These are phyloP conservation scores for Falco punctatus DNA, from an alignment of 2,113 vertebrate genomes.

Conservation along the genomic window DNA sequence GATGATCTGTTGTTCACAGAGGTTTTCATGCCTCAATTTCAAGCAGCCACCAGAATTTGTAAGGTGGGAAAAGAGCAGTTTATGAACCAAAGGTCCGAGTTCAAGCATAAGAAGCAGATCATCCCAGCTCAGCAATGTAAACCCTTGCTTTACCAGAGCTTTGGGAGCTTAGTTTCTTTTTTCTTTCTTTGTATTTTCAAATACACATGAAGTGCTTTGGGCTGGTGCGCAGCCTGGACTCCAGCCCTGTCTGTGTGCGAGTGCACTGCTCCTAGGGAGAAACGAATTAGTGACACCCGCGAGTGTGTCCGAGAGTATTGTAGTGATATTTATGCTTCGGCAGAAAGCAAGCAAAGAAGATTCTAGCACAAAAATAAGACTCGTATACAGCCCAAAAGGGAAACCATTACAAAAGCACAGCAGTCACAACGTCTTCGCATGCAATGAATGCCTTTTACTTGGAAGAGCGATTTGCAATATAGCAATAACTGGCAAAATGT, in stretches of 20 bases:
- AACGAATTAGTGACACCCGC: neutral
- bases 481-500: neutral
- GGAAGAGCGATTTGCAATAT: neutral
- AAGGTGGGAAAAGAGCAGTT: neutral
- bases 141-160: neutral
- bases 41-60: neutral
- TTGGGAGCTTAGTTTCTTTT: neutral
- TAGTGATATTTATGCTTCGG: neutral
- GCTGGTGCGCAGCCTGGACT: rapidly evolving
- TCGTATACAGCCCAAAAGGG: neutral
- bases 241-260: neutral
- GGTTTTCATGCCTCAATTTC: neutral
- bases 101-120: neutral
- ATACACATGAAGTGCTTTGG: neutral
- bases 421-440: rapidly evolving
- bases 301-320: neutral
- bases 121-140: neutral
- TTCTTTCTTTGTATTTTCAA: neutral
- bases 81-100: neutral
- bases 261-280: neutral
- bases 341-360: neutral
- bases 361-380: neutral
- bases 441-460: neutral
- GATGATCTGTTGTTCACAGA: neutral
- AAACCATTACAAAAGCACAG: neutral